These are phyloP conservation scores for Saccostrea echinata DNA, from an alignment of 1,140 invertebrate species.

Conservation along the genomic window DNA sequence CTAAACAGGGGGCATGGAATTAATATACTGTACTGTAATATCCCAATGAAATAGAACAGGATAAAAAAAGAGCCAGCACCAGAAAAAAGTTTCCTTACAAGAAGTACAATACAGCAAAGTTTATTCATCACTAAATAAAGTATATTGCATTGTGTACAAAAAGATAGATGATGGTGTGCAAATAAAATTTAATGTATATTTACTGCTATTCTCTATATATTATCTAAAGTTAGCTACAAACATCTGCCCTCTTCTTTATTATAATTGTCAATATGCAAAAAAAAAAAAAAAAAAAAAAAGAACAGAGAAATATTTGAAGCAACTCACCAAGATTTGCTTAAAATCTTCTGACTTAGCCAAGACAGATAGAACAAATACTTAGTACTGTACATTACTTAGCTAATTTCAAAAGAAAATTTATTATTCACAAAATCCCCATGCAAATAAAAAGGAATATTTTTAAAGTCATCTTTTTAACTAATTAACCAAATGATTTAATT, in stretches of 20 bases:
- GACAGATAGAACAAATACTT: slow-evolving; percentile 29
- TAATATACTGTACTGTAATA: too few species aligned
- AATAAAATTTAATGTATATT: too few species aligned
- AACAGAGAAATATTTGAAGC: neutral
- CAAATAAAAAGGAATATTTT: too few species aligned
- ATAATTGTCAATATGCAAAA: slow-evolving; percentile 10
- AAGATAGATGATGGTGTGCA: neutral
- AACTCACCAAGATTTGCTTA: slow-evolving; percentile 31
- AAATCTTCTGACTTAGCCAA: slow-evolving; percentile 24
- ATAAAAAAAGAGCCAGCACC: too few species aligned
- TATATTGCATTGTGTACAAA: neutral
- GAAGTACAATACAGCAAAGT: too few species aligned
- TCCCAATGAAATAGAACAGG: too few species aligned
- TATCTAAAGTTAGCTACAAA: neutral
- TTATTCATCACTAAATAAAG: too few species aligned
- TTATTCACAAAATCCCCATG: neutral
- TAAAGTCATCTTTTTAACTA: too few species aligned
- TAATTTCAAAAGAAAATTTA: too few species aligned
- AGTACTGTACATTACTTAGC: neutral
- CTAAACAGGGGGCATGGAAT: too few species aligned
- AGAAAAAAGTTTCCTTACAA: too few species aligned
- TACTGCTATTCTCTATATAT: neutral
- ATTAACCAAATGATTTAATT: too few species aligned
- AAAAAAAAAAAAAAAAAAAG: neutral
- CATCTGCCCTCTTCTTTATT: neutral